Percentiles rank a stretch among this genome's conserved stretches.
Conservation (phyloP, 1,140 invertebrate species). For the Anoplolepis gracilipes region DNA sequence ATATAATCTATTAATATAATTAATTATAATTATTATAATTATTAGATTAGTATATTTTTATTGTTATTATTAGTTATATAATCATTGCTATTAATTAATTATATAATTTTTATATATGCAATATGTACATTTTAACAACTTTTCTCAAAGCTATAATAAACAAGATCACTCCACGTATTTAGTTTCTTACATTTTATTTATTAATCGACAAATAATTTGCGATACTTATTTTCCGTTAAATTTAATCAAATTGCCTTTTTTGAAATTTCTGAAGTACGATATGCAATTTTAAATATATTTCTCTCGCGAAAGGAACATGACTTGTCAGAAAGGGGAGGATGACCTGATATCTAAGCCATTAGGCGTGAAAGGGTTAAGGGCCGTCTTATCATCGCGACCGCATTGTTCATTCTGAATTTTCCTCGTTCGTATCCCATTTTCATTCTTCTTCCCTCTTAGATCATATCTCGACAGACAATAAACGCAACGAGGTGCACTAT, state of each 20-base stretch:
- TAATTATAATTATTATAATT: not conserved
- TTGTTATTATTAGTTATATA: not conserved
- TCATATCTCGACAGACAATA: conserved; percentile 57
- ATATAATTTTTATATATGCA: not conserved
- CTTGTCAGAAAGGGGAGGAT: not conserved
- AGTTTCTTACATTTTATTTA: not conserved
- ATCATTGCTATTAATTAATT: not conserved
- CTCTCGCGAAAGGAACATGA: not conserved
- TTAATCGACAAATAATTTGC: not conserved
- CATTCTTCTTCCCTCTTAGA: conserved; percentile 13
- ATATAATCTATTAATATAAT: conserved; percentile 2
- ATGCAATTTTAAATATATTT: conserved; percentile 9
- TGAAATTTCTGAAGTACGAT: not conserved
- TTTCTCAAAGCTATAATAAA: not conserved
- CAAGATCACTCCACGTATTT: not conserved
- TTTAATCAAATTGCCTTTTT: not conserved
- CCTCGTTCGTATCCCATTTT: conserved; percentile 26
- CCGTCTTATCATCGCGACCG: conserved; percentile 22
- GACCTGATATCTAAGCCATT: conserved; percentile 43
- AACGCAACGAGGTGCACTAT: conserved; percentile 44
- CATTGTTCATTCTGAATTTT: conserved; percentile 60
- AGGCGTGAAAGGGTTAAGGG: conserved; percentile 51
- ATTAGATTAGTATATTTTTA: not conserved
- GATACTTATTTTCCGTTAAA: not conserved
- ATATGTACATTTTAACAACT: conserved; percentile 13